phyloP scores from a whole-genome alignment of 2,113 vertebrate genomes.

The Chaetops frenatus region DNA sequence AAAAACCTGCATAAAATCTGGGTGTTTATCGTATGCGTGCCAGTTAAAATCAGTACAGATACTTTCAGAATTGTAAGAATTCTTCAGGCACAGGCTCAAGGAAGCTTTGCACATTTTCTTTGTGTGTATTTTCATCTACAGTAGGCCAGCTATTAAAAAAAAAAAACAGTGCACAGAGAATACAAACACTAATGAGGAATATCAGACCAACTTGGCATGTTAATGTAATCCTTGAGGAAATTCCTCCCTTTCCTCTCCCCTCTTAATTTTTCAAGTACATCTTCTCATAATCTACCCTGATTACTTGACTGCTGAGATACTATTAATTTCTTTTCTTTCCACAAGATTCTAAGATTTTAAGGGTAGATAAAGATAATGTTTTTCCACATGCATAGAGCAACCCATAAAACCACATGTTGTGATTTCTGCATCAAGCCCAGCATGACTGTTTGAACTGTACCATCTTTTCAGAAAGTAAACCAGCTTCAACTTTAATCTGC shows the following conservation, averaged over 20 bases:
- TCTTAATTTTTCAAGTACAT: constrained; percentile 14
- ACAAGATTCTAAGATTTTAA: not conserved
- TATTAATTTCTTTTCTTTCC: not conserved
- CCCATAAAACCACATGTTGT: not conserved
- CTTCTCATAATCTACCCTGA: not conserved
- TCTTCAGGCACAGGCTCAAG: not conserved
- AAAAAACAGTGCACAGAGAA: not conserved
- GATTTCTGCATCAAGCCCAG: not conserved
- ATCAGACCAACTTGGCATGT: not conserved
- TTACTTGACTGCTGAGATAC: not conserved
- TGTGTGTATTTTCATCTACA: not conserved
- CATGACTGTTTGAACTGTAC: not conserved
- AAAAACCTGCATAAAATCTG: not conserved
- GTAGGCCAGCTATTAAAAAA: not conserved
- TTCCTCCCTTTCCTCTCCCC: not conserved
- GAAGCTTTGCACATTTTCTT: not conserved
- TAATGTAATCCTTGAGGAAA: not conserved
- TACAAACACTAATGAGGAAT: not conserved
- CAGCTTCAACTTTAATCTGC: not conserved
- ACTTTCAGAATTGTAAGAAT: not conserved
- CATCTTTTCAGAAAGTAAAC: not conserved
- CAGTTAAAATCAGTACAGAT: not conserved
- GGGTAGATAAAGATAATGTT: not conserved
- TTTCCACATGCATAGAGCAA: not conserved
- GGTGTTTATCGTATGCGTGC: accelerated